Conservation (phyloP, 2,888 invertebrate genomes). For the Pherbina coryleti region DNA sequence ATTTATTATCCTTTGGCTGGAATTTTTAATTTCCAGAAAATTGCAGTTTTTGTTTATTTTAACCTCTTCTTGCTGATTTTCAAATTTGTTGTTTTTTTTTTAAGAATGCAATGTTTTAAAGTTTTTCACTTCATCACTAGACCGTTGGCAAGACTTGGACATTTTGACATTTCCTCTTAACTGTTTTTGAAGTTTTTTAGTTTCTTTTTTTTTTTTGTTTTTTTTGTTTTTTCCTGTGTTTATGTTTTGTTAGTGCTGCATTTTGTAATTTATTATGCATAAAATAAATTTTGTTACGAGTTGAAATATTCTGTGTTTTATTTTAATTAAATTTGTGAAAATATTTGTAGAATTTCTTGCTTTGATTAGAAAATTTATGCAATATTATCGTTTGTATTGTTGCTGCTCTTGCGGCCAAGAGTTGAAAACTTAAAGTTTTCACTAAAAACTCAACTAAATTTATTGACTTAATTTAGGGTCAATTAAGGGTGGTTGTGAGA, state of each 20-base stretch:
- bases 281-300: not conserved
- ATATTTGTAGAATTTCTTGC: not conserved
- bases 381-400: not conserved
- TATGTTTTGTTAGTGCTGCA: not conserved
- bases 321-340: conserved; percentile 19
- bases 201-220: conserved; percentile 2
- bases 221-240: not conserved
- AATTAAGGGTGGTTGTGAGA: too few relatives aligned
- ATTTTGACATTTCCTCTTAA: not conserved
- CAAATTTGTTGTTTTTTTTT: not conserved
- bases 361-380: conserved; percentile 27
- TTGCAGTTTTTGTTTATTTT: not conserved
- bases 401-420: too few relatives aligned
- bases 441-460: too few relatives aligned
- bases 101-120: not conserved
- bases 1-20: conserved; percentile 24
- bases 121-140: not conserved
- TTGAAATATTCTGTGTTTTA: not conserved
- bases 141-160: not conserved
- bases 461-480: too few relatives aligned
- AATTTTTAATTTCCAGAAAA: conserved; percentile 22
- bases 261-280: not conserved
- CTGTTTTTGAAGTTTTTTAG: not conserved
- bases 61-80: not conserved
- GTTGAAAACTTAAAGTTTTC: too few relatives aligned